Conservation (phyloP, 2,113 vertebrate species). For the Excalfactoria chinensis region DNA sequence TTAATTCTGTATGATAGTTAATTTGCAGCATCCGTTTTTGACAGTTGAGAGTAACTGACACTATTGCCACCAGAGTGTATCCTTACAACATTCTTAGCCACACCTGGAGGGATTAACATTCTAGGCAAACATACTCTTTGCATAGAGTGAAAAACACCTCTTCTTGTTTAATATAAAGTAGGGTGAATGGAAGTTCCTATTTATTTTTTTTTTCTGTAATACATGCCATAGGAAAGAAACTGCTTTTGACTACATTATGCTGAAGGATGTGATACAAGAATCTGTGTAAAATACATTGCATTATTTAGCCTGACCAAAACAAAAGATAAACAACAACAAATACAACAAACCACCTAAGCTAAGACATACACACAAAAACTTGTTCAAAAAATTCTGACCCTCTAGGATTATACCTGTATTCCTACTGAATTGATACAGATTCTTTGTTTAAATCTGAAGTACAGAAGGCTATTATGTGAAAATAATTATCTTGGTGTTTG, state of each 20-base stretch:
- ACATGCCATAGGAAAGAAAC: neutral
- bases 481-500: neutral
- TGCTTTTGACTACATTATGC: neutral
- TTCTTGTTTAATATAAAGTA: neutral
- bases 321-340: neutral
- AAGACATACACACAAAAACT: neutral
- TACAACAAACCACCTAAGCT: neutral
- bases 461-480: neutral
- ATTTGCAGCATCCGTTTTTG: neutral
- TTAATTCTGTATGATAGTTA: neutral
- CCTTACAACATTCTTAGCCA: neutral
- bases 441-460: neutral
- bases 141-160: neutral
- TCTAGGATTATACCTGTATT: neutral
- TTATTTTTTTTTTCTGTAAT: neutral
- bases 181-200: conserved; percentile 8
- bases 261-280: neutral
- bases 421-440: neutral
- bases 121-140: neutral
- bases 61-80: neutral
- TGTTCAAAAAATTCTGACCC: neutral
- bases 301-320: neutral
- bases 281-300: neutral
- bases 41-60: neutral
- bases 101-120: neutral